These are phyloP conservation scores for Sarcophaga bullata DNA, from an alignment of 1,140 invertebrate species.

Conservation along the genomic window DNA sequence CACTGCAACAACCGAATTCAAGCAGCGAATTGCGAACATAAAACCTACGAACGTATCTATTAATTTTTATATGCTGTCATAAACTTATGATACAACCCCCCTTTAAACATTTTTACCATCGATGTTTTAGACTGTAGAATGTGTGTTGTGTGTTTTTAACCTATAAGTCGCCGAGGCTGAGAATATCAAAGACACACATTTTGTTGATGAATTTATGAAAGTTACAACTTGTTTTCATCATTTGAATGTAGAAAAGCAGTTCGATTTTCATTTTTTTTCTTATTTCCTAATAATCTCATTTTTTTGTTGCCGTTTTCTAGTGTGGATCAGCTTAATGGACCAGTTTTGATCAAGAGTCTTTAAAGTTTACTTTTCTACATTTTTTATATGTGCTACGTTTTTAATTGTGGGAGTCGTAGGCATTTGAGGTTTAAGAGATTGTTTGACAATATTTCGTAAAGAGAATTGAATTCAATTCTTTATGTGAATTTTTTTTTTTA, in stretches of 20 bases:
- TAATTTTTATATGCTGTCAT: too few relatives aligned
- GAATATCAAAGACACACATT: too few relatives aligned
- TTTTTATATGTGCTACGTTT: neutral
- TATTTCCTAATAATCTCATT: neutral
- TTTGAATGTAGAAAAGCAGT: conserved; percentile 4
- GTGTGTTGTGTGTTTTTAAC: too few relatives aligned
- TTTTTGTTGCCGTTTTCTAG: neutral
- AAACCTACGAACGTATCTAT: too few relatives aligned
- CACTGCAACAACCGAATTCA: too few relatives aligned
- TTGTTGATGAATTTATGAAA: conserved; percentile 11
- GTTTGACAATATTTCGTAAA: neutral
- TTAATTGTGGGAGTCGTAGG: neutral
- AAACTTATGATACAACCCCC: too few relatives aligned
- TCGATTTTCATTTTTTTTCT: conserved; percentile 6
- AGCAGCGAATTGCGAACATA: too few relatives aligned
- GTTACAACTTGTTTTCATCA: neutral
- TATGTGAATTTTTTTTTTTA: too few relatives aligned
- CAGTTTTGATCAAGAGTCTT: neutral
- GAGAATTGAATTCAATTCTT: too few relatives aligned
- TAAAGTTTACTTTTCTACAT: neutral
- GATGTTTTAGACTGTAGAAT: too few relatives aligned
- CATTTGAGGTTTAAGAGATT: neutral
- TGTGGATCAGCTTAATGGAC: neutral
- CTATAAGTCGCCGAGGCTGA: too few relatives aligned
- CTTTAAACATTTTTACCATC: too few relatives aligned